Evolutionary conservation across 2,797 vertebrate genomes (phyloP), one percentile per base, ranked within the genome.

Genomic region (Spea hammondii): DNA sequence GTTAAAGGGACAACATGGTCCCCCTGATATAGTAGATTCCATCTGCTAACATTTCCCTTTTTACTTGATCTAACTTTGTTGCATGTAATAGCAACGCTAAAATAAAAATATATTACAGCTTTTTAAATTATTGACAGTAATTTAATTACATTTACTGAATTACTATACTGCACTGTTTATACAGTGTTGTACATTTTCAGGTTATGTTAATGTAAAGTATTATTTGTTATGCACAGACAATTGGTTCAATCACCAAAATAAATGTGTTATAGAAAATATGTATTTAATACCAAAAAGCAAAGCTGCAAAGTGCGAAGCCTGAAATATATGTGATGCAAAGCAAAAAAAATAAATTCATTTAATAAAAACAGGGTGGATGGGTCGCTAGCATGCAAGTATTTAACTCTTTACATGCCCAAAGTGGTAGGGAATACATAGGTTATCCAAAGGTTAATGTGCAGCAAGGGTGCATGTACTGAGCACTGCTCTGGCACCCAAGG

Each of bases 301-400:
- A 32, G 32, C 32, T 32, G 32, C 32, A 32, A 32, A 32, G 32
- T 32, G 32, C 32, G 32, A 5, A 57, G 12, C 55, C 55, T 13
- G n/a, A 5, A 5, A 57, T 57, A 5, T 57, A 10, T 5, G n/a
- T 62, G 14, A 17, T 17, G 14, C 14, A 17, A 62, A 17, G 32
- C n/a, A 14, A 62, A 12, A 9, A 5, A 62, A 62, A 14, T 5
- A 4, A 2, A 32, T 32, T 32, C 12, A 4, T 62, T 6, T 55
- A 17, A 60, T 47, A 57, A 14, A 70, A 76, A 68, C 49, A 59
- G 53, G 32, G 55, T 9, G 46, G 59, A 59, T 46, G 45, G 55
- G n/a, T 10, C 14, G 50, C 47, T 77, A 57, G 4, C 65, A 70
- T 67, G 44, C 47, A 60, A 72, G 64, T 70, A 53, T 45, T 64